phyloP scores from a whole-genome alignment of 2,888 invertebrate genomes.

The Slavum lentiscoides region DNA sequence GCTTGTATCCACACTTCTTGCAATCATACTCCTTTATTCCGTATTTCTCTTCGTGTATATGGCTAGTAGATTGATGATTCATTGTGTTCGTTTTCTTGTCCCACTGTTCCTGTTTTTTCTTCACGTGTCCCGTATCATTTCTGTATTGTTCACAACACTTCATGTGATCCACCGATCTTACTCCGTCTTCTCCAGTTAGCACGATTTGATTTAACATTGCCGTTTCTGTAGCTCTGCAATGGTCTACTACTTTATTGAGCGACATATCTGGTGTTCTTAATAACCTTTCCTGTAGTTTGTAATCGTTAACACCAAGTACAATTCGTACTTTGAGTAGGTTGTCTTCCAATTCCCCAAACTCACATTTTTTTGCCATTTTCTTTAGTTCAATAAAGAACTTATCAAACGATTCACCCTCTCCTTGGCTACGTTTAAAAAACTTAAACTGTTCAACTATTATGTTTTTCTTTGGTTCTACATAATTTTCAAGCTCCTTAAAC shows the following conservation, averaged over 20 bases:
- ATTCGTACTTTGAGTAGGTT: slow-evolving; percentile 56
- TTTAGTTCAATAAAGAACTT: slow-evolving; percentile 57
- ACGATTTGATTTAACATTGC: slow-evolving; percentile 10
- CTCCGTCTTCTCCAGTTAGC: not conserved
- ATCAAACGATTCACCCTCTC: slow-evolving; percentile 57
- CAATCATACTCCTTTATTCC: slow-evolving; percentile 29
- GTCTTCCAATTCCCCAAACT: slow-evolving; percentile 52
- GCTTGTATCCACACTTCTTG: slow-evolving; percentile 44
- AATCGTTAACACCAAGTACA: slow-evolving; percentile 56
- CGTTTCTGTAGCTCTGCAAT: slow-evolving; percentile 56
- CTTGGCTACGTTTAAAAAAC: slow-evolving; percentile 57
- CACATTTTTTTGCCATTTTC: slow-evolving; percentile 56
- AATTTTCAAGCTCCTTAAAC: not conserved
- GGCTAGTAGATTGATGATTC: not conserved
- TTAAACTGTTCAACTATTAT: slow-evolving; percentile 56
- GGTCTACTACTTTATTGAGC: slow-evolving; percentile 55
- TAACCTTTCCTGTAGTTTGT: slow-evolving; percentile 55
- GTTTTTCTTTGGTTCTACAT: slow-evolving; percentile 55
- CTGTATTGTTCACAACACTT: too few species aligned
- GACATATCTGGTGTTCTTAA: slow-evolving; percentile 55
- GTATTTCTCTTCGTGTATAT: not conserved
- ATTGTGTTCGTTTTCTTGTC: not conserved
- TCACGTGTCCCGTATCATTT: too few species aligned
- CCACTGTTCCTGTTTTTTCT: not conserved
- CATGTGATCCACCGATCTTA: not conserved